A percentile compares a stretch with the other conserved stretches of the same genome.
Conservation (phyloP, 2,888 invertebrate species). For the Folsomia candida region DNA sequence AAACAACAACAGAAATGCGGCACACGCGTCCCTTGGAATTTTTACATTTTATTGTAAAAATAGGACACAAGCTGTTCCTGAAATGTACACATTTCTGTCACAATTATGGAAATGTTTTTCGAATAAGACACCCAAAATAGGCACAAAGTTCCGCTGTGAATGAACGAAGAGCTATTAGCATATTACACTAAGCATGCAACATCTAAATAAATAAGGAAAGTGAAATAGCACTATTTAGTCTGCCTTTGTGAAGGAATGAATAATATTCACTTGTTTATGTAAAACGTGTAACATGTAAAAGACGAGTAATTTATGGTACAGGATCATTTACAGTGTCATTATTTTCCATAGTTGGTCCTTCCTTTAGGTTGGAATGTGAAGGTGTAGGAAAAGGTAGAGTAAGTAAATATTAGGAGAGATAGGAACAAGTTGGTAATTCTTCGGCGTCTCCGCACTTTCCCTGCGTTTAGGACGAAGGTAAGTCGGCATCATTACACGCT, state of each 20-base stretch:
- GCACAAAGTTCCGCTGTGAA: neutral
- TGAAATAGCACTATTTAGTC: neutral
- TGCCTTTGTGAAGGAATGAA: neutral
- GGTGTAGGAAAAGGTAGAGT: no score
- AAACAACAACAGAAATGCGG: neutral
- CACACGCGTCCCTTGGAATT: neutral
- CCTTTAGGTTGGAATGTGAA: no score
- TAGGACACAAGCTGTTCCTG: neutral
- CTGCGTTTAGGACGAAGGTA: neutral
- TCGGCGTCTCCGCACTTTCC: no score
- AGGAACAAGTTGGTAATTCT: no score
- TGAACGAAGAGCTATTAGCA: neutral
- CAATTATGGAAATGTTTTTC: neutral
- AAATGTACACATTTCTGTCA: neutral
- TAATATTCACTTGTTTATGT: slow-evolving; percentile 13
- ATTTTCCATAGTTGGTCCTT: neutral
- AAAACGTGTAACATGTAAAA: no score
- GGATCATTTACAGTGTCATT: slow-evolving; percentile 20
- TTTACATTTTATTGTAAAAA: neutral
- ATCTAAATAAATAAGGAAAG: neutral
- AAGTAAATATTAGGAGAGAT: no score
- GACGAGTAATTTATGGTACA: slow-evolving; percentile 20
- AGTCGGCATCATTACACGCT: neutral
- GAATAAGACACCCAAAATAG: neutral
- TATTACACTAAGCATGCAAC: neutral